Conservation (phyloP, 2,113 vertebrate species). For the Thomomys bottae region DNA sequence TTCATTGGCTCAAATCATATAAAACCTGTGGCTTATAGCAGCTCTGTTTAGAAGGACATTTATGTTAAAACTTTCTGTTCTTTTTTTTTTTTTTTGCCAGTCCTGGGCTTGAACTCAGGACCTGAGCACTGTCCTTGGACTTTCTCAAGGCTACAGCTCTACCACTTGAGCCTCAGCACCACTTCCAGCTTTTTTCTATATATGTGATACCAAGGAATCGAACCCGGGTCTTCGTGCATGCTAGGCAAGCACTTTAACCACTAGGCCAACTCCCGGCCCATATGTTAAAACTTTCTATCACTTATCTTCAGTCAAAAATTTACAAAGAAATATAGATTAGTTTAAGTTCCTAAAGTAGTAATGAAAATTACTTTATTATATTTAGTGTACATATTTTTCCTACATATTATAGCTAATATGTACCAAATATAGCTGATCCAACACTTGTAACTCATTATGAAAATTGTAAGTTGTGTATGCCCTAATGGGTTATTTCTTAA, state of each 20-base stretch:
- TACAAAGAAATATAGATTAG: background rate
- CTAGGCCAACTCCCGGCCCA: too few species aligned
- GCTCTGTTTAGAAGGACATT: background rate
- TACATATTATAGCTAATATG: background rate
- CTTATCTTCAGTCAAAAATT: background rate
- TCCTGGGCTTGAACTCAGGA: too few species aligned
- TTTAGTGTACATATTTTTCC: background rate
- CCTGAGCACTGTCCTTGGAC: too few species aligned
- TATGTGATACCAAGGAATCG: too few species aligned
- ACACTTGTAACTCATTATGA: slow-evolving; percentile 13
- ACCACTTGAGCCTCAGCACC: too few species aligned
- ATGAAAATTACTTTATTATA: background rate
- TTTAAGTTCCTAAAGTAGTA: background rate
- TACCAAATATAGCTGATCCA: background rate
- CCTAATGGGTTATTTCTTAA: slow-evolving; percentile 6
- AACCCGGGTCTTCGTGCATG: too few species aligned
- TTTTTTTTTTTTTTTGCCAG: too few species aligned
- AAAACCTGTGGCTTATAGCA: background rate
- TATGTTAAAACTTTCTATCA: background rate
- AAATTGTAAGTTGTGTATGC: background rate
- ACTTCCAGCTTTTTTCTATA: too few species aligned
- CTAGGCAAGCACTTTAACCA: too few species aligned
- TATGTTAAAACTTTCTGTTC: background rate
- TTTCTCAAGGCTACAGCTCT: too few species aligned
- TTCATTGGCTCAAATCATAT: background rate